These are phyloP conservation scores for Drosophila trapezifrons DNA, from an alignment of 1,140 invertebrate species.

Conservation along the genomic window DNA sequence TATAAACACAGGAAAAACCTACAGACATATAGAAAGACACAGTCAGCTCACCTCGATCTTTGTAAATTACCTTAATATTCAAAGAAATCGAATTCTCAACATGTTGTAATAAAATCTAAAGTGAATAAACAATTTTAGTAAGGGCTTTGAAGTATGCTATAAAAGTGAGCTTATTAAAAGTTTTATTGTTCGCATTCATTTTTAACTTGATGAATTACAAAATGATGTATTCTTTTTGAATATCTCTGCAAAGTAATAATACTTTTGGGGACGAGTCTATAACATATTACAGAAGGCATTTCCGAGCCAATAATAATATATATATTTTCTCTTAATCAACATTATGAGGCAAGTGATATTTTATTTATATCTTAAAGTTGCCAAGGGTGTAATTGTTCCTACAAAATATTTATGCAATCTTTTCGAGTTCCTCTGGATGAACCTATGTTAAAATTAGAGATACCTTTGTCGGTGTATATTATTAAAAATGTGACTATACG, in stretches of 20 bases:
- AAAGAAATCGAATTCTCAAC: neutral
- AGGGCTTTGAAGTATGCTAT: conserved; percentile 2
- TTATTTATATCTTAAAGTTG: no score
- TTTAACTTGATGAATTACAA: neutral
- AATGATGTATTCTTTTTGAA: no score
- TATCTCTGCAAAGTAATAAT: neutral
- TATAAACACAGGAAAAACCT: no score
- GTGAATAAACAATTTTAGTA: neutral
- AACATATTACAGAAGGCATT: neutral
- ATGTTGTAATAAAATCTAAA: neutral
- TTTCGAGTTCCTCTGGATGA: no score
- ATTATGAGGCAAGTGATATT: no score
- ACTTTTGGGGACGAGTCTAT: neutral
- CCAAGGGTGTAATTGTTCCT: neutral
- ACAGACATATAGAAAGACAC: no score
- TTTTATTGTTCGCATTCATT: neutral
- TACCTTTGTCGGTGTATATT: no score
- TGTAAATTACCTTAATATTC: conserved; percentile 6
- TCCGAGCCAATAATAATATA: neutral
- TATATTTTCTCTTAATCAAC: no score
- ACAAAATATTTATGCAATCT: no score
- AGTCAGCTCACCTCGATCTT: neutral
- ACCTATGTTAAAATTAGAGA: no score
- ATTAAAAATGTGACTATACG: no score
- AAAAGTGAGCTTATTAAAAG: neutral